phyloP scores from a whole-genome alignment of 2,113 vertebrate genomes.

The Poecilia latipinna region DNA sequence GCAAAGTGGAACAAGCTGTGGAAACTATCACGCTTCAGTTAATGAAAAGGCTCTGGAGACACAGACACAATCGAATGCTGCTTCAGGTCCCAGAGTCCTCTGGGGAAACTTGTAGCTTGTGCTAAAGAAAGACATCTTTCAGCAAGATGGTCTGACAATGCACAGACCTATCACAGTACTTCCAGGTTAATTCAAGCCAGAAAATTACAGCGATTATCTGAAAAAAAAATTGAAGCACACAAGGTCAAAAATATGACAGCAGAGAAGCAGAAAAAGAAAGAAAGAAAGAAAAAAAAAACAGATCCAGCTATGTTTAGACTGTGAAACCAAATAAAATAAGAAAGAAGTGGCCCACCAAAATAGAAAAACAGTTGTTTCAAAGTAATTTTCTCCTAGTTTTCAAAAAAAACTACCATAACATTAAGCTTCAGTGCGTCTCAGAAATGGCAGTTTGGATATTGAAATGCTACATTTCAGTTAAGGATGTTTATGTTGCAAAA shows the following conservation, averaged over 20 bases:
- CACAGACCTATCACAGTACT: background rate
- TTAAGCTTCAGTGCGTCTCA: background rate
- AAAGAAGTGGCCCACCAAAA: background rate
- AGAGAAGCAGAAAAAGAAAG: background rate
- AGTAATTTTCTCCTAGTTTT: background rate
- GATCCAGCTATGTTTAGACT: background rate
- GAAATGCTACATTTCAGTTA: background rate
- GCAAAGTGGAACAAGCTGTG: slow-evolving; percentile 40
- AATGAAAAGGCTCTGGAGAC: slow-evolving; percentile 63
- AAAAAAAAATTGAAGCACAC: background rate
- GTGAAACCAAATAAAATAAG: background rate
- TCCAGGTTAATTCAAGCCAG: background rate
- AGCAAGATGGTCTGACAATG: slow-evolving; percentile 24
- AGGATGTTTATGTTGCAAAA: background rate
- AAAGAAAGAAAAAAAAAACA: background rate
- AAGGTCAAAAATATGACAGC: background rate
- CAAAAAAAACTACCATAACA: background rate
- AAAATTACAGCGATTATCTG: background rate
- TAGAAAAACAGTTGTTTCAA: background rate
- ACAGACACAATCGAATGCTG: slow-evolving; percentile 51
- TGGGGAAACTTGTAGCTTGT: slow-evolving; percentile 57
- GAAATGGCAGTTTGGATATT: background rate
- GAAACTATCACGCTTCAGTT: slow-evolving; percentile 51
- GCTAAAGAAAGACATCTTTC: slow-evolving; percentile 41
- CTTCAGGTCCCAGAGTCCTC: slow-evolving; percentile 44